Base-by-base conservation (phyloP, 1,140 invertebrate genomes). In the Plutomurus gul region DNA sequence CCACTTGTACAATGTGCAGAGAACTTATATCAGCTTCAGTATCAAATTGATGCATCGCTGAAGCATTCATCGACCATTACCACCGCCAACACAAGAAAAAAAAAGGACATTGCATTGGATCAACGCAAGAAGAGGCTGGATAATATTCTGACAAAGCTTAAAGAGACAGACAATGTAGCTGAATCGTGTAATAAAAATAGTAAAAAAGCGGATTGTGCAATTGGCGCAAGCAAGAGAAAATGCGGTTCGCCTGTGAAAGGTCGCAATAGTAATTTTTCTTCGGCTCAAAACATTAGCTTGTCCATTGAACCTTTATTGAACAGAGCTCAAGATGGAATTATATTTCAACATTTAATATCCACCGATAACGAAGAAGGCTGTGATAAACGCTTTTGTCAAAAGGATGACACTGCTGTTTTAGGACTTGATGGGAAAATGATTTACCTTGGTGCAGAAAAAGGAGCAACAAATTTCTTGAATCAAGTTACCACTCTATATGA, bases 341-440 rank as follows among this genome's bases (percentile, higher is more conserved):
- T 56, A 10, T 79, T 79, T 56, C 74, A 70, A n/a, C 18, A 70
- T 27, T 40, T n/a, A 22, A 27, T 75, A 16, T 39, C 37, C 13
- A 20, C 37, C 22, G 80, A 82, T 43, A 27, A 70, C 36, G 77
- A 47, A 46, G 22, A 8, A 8, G 10, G 27, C 37, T 43, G 16
- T 16, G 40, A 75, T 22, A 37, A 51, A 30, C n/a, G 51, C 13
- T 3, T 22, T 22, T 16, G 16, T 16, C 30, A 25, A 4, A 40
- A 75, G 13, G 27, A 70, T 5, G 73, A 80, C 60, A 60, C 78
- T 16, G 81, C 81, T 43, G 36, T 82, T 51, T 51, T 82, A 37
- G 81, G 78, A 56, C 71, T 78, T 77, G 77, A 82, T 75, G 81
- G 81, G 46, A 82, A 82, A 65, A 65, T 80, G 18, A 51, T 82